Percentiles rank a stretch among this genome's conserved stretches.
These are phyloP conservation scores for Phoenicopterus ruber DNA, from an alignment of 2,113 vertebrate species.

Conservation along the genomic window DNA sequence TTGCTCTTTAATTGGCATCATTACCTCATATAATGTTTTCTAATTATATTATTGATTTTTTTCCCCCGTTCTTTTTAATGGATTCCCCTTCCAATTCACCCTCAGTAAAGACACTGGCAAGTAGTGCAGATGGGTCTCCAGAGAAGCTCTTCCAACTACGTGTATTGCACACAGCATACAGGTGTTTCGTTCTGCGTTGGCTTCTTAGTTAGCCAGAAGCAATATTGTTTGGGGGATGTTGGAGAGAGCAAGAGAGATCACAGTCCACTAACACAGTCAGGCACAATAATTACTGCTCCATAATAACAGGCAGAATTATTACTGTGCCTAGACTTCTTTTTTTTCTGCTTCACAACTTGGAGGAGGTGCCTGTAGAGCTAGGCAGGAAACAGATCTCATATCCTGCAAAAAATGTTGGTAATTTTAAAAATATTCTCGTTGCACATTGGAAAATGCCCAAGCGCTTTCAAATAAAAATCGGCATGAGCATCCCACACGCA, in stretches of 20 bases:
- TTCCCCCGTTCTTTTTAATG: constrained; percentile 54
- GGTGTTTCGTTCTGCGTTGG: constrained; percentile 11
- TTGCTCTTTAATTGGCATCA: constrained; percentile 62
- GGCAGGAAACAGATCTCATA: background rate
- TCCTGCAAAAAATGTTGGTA: background rate
- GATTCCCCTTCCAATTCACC: constrained; percentile 57
- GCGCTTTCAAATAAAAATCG: background rate
- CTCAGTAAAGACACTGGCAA: constrained; percentile 40
- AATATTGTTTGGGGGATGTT: background rate
- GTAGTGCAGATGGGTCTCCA: constrained; percentile 6
- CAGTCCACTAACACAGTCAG: background rate
- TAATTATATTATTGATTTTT: constrained; percentile 77
- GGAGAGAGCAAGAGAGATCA: background rate
- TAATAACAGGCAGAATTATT: background rate
- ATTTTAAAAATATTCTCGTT: background rate
- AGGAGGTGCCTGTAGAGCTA: background rate
- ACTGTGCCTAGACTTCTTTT: background rate
- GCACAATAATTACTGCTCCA: background rate
- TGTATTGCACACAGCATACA: background rate
- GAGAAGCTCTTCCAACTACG: background rate
- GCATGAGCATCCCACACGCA: background rate
- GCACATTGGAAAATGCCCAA: background rate
- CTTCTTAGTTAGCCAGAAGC: constrained; percentile 6
- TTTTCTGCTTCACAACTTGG: background rate
- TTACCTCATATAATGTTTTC: constrained; percentile 66